Conservation (phyloP, 1,140 invertebrate species). For the Agrilus planipennis region DNA sequence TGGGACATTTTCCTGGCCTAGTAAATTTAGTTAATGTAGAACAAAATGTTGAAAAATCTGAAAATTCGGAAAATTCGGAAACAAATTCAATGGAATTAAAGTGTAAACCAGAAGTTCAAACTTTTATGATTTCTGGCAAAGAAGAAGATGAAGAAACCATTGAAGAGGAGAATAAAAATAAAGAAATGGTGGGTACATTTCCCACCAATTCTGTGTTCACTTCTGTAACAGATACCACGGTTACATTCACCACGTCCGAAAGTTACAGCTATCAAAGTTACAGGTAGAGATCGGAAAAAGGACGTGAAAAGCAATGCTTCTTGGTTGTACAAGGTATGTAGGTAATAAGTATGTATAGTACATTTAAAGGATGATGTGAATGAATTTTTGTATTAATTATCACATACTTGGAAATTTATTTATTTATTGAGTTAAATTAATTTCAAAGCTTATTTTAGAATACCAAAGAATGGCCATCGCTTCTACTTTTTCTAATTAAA, state of each 20-base stretch:
- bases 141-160: background rate
- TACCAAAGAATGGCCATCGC: no score
- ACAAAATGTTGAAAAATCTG: slow-evolving; percentile 17
- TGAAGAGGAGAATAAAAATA: background rate
- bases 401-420: no score
- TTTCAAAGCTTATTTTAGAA: no score
- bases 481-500: no score
- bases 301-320: no score
- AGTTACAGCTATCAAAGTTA: slow-evolving; percentile 18
- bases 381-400: no score
- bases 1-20: slow-evolving; percentile 19
- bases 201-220: slow-evolving; percentile 14
- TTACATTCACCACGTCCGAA: slow-evolving; percentile 16
- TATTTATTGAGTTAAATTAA: no score
- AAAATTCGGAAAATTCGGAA: slow-evolving; percentile 15
- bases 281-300: slow-evolving; percentile 4
- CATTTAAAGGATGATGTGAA: no score
- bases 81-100: background rate
- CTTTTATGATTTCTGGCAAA: background rate
- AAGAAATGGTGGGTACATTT: background rate
- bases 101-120: background rate
- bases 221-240: slow-evolving; percentile 14
- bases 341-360: no score
- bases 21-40: slow-evolving; percentile 14
- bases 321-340: no score